Base-by-base conservation (phyloP, 2,888 invertebrate genomes). In the Eupithecia inturbata region DNA sequence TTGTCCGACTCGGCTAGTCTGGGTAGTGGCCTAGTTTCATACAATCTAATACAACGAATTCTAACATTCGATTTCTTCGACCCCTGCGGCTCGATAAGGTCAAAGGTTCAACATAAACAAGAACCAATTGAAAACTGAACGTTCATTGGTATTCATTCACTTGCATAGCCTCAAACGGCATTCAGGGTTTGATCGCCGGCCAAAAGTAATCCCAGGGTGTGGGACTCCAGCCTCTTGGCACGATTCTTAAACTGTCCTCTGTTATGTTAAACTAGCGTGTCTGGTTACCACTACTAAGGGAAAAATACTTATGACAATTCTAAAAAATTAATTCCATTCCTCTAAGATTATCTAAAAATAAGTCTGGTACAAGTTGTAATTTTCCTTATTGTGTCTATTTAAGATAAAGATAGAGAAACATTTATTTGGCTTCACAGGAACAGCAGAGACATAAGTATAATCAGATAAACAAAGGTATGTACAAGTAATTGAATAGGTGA, bases 201-300 rank as follows among this genome's bases (percentile, higher is more conserved):
- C 90, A 90, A 91, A 87, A 88, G 89, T 88, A 89, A 89, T 89
- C 85, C 87, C 87, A 86, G 49, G 49, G 86, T 87, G 81, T 81
- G 83, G 85, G 84, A 86, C 88, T 88, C 88, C 85, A 84, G 84
- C 84, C 85, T 90, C 85, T 91, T 92, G 92, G 92, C 92, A 92
- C 89, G 85, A 83, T 86, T 87, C 89, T 89, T 90, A 88, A 88
- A 89, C 86, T 85, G 84, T 85, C 83, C 82, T 82, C 68, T 70
- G 79, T 81, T 82, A 85, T 82, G 85, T 83, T 84, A 84, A 83
- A 85, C 84, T 82, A 72, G 57, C 39, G 57, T 63, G 33, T 75
- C 28, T 16, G 70, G 68, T 71, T 68, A 45, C 73, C 49, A n/a
- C 33, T 57, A 74, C 64, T 1, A 62, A 60, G 22, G 10, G 41